Evolutionary conservation across 2,888 invertebrate genomes (phyloP), one percentile per base, ranked within the genome.

Genomic region (Drosophila quinaria): DNA sequence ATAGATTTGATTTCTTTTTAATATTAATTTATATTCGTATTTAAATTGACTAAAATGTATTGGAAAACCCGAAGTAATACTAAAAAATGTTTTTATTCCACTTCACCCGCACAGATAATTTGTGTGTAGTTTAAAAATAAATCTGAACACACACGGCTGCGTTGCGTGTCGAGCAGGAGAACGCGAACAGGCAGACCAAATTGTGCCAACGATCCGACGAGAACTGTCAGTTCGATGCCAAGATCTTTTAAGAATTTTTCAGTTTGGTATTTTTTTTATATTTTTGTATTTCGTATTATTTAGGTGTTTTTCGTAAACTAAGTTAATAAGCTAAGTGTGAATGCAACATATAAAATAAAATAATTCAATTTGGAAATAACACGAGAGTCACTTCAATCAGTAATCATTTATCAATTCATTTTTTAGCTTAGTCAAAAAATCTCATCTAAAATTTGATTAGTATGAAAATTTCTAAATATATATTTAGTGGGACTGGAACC

Each of bases 131-230:
- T 83, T 83, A 85, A 74, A 85, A 85, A 85, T 85, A 85, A 85
- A 84, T 80, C 87, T 84, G 74, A 87, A 81, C 84, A 80, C 84
- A 77, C 77, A 87, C 84, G 84, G 58, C 70, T 74, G 78, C 73
- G 81, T 84, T 79, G 74, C 78, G 60, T 71, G 74, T 64, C 58
- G 67, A 51, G 59, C 71, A 64, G 51, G 39, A 67, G 65, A 63
- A 47, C 50, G 56, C 66, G 52, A 72, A 68, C 69, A 65, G 62
- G 70, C 62, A 70, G 74, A 81, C 73, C 78, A 79, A 79, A 51
- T 64, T 67, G 77, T 81, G 77, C 86, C 83, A 81, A 85, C 86
- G 88, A 86, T 88, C 88, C 75, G 81, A 80, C 79, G 88, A 85
- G 88, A 88, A 88, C 88, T 87, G 83, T 73, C 79, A 81, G 86